Conservation (phyloP, 2,797 vertebrate species). For the Botia almorhae region DNA sequence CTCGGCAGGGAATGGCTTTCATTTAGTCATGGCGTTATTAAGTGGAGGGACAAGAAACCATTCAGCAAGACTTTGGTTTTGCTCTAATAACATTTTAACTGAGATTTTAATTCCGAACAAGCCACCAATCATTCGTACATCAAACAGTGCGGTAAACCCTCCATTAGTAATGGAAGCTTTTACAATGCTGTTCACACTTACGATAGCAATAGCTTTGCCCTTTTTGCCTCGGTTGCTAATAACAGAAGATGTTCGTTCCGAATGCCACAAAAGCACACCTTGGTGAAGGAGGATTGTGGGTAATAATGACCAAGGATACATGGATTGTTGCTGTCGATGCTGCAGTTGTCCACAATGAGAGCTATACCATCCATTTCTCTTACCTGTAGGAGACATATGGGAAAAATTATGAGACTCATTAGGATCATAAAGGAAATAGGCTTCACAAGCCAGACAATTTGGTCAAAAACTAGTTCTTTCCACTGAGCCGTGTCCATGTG, state of each 20-base stretch:
- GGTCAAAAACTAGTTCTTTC: constrained; percentile 40
- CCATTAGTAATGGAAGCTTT: constrained; percentile 52
- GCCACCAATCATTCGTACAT: constrained; percentile 44
- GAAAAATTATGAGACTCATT: constrained; percentile 11
- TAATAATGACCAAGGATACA: constrained; percentile 89
- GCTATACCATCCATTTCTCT: constrained; percentile 89
- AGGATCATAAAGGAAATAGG: constrained; percentile 3
- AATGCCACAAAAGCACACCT: too few relatives aligned
- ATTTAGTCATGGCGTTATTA: constrained; percentile 13
- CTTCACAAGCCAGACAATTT: constrained; percentile 18
- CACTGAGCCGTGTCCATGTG: constrained; percentile 62
- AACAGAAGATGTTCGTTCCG: background rate
- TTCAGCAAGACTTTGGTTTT: constrained; percentile 23
- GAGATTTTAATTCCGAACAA: constrained; percentile 32
- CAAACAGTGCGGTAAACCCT: constrained; percentile 51
- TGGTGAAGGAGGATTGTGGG: background rate
- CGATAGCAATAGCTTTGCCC: constrained; percentile 26
- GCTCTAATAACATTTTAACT: constrained; percentile 48
- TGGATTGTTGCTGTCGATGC: constrained; percentile 93
- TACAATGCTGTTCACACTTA: constrained; percentile 45
- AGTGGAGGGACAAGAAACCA: constrained; percentile 31
- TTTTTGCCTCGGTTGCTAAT: constrained; percentile 15
- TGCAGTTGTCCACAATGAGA: constrained; percentile 94
- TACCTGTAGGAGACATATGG: constrained; percentile 76
- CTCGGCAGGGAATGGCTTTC: constrained; percentile 11